These are phyloP conservation scores for Megalops cyprinoides DNA, from an alignment of 2,797 vertebrate species.

Conservation along the genomic window DNA sequence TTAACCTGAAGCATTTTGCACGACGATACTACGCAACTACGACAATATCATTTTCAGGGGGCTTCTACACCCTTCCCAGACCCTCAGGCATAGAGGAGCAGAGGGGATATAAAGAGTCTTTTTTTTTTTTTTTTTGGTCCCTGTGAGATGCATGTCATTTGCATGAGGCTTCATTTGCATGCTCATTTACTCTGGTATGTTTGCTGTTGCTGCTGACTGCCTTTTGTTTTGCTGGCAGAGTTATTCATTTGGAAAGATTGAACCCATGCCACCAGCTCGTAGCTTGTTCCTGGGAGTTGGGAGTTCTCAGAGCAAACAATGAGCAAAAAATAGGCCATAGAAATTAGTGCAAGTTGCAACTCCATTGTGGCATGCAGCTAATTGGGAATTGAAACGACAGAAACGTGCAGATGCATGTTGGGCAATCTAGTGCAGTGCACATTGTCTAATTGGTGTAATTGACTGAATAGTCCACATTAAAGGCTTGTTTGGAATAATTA, in stretches of 20 bases:
- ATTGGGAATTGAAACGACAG: constrained; percentile 32
- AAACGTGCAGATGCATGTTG: constrained; percentile 41
- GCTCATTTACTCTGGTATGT: constrained; percentile 62
- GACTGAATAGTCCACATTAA: neutral
- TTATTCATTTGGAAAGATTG: constrained; percentile 52
- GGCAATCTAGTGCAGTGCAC: neutral
- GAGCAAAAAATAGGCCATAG: constrained; percentile 52
- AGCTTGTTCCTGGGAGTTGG: constrained; percentile 13
- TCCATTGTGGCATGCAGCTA: constrained; percentile 55
- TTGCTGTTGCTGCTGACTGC: constrained; percentile 53
- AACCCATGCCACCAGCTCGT: constrained; percentile 40
- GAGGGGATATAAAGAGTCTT: constrained; percentile 57
- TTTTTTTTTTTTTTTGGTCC: constrained; percentile 58
- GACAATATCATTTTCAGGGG: neutral
- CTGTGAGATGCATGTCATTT: constrained; percentile 66
- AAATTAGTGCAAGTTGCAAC: constrained; percentile 63
- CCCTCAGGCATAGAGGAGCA: neutral
- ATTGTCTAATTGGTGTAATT: neutral
- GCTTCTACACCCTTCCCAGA: neutral
- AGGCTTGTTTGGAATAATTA: neutral
- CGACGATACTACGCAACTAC: too few species aligned
- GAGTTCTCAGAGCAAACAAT: constrained; percentile 33
- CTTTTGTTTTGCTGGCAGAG: constrained; percentile 60
- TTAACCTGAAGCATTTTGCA: neutral
- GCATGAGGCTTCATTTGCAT: constrained; percentile 74